phyloP scores from a whole-genome alignment of 2,888 invertebrate genomes.

The Lasioglossum morio region DNA sequence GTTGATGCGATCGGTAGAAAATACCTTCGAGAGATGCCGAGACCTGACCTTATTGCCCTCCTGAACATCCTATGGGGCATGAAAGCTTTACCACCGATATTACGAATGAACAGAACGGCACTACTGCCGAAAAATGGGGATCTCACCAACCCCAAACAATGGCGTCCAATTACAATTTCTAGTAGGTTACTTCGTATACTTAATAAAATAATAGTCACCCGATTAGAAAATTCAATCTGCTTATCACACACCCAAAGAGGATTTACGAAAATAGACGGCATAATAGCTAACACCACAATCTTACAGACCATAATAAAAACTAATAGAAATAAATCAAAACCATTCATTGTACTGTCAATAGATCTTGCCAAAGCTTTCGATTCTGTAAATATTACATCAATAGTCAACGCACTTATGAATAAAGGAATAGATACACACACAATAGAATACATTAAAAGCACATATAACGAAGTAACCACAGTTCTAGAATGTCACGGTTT shows the following conservation, averaged over 20 bases:
- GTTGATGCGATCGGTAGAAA: background rate
- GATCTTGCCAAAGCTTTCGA: conserved; percentile 18
- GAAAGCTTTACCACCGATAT: background rate
- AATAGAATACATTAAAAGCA: background rate
- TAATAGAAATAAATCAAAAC: background rate
- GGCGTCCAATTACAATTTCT: conserved; percentile 5
- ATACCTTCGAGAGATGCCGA: background rate
- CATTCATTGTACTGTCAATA: conserved; percentile 10
- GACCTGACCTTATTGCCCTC: background rate
- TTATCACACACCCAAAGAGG: background rate
- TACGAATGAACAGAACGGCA: background rate
- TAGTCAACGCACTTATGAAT: background rate
- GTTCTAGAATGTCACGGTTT: background rate
- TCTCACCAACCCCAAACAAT: background rate
- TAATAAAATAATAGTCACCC: background rate
- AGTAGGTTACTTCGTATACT: background rate
- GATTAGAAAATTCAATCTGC: background rate
- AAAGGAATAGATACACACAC: background rate
- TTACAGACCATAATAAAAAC: background rate
- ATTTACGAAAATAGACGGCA: background rate
- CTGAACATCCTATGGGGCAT: conserved; percentile 5
- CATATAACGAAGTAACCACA: background rate
- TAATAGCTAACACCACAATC: conserved; percentile 9
- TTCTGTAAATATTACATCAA: background rate
- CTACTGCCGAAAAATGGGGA: background rate